Evolutionary conservation across 2,113 vertebrate species (phyloP).

Genomic region (Bubo bubo): DNA sequence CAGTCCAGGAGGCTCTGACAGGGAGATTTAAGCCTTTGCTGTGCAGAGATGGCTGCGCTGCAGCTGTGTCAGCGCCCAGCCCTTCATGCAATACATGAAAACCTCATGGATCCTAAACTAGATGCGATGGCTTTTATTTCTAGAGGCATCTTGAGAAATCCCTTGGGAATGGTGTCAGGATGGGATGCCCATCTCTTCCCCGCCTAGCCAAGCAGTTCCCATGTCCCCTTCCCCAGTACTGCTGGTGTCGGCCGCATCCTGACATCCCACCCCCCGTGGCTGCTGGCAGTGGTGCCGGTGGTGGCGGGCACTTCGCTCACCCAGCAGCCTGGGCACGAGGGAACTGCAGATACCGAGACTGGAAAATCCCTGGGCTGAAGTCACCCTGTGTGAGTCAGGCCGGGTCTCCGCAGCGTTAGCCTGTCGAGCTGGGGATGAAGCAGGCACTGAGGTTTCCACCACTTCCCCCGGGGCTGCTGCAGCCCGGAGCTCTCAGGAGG

Average conservation of each 20-base stretch:
- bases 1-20: background rate
- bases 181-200: background rate
- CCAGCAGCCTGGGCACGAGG: background rate
- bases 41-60: background rate
- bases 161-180: background rate
- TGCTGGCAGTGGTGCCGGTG: background rate
- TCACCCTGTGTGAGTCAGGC: background rate
- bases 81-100: background rate
- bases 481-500: background rate
- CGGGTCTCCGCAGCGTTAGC: background rate
- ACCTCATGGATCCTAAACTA: background rate
- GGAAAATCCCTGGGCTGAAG: conserved; percentile 41
- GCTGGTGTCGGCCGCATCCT: background rate
- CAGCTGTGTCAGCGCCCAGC: background rate
- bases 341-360: background rate
- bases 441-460: background rate
- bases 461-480: background rate
- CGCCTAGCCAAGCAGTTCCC: background rate
- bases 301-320: rapidly evolving
- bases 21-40: background rate
- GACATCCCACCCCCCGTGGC: background rate
- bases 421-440: background rate
- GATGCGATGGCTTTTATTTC: background rate
- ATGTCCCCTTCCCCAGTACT: rapidly evolving
- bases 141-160: background rate